Base-by-base conservation (phyloP, 2,113 vertebrate genomes). In the Recurvirostra avosetta region DNA sequence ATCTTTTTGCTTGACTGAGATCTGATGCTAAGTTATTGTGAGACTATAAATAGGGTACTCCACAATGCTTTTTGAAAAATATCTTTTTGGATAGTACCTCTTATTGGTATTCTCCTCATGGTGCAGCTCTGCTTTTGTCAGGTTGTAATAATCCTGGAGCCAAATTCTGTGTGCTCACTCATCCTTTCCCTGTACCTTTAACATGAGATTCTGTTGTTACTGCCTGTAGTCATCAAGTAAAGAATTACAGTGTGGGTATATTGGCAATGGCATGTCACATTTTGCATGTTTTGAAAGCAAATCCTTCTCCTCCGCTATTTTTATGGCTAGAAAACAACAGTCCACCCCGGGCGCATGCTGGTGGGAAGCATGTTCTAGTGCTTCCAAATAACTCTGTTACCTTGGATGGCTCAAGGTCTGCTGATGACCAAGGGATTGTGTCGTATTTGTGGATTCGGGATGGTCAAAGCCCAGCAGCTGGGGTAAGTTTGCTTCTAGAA, bases 371-470 rank as follows among this genome's bases (percentile, higher is more conserved):
- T 89, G 93, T 98, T 23, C 98, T 99, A 61, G 98, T 98, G 14
- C 98, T 99, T 92, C 99, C 99, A 94, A 99, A 99, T 98, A 99
- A 98, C 94, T 99, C 99, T 34, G 94, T 99, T 96, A 98, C 98
- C 40, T 98, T 99, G 89, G 97, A 98, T 79, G 99, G 99, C 85
- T 99, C 99, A 14, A 97, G 97, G 29, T 99, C 99, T 75, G 94
- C 98, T n/a, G 98, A 98, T 52, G 98, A 99, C 97, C 98, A 98
- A 79, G 96, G 94, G 7, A 97, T 98, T n/a, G 96, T 99, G 36
- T 98, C 98, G 3, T 99, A 98, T 97, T 88, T 98, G 65, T 99
- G 99, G 99, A 98, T 98, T 93, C 96, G 99, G 49, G 99, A 99
- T 74, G 96, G 97, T 61, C 99, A 99, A 96, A 99, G 99, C 95